Evolutionary conservation across 1,140 invertebrate species (phyloP), one percentile per base, ranked within the genome.

Genomic region (Chrysomallon squamiferum): DNA sequence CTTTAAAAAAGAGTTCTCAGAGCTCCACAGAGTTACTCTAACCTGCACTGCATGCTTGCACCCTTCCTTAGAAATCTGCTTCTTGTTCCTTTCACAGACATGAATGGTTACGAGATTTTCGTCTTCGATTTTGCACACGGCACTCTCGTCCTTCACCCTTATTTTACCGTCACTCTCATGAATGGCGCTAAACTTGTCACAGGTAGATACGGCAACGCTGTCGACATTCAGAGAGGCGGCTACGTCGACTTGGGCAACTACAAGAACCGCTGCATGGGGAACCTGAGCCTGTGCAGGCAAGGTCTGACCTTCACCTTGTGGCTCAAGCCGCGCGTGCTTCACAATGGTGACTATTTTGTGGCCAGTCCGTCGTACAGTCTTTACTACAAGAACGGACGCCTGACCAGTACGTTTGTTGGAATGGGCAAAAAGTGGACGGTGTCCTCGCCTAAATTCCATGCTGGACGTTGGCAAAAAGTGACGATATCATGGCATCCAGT

Each of bases 271-370:
- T 85, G 84, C 62, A 68, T 84, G 43, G 82, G 76, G 25, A 82
- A 85, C 62, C 68, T 84, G 15, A 74, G 76, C 18, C 60, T 73
- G 25, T 85, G 84, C 59, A 68, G 66, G n/a, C 74, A 84, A 52
- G 84, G 84, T 38, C 43, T 84, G 29, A 85, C 83, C 11, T 65
- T 82, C 9, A 76, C 77, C 2, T 54, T 85, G 29, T 77, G 71
- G 73, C 52, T 85, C 9, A 81, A 80, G 9, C 76, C 82, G 3
- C 49, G 70, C 33, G 45, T 67, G 9, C 74, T 82, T 5, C 47
- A 61, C 3, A 71, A 78, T 15, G 66, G 74, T 13, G 70, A 68
- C 4, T 80, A 81, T 65, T 79, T 79, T 64, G 22, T 85, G 15
- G 77, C 81, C 2, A 68, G 72, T 18, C 82, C 80, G 9, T 69